These are phyloP conservation scores for Listronotus bonariensis DNA, from an alignment of 1,140 invertebrate genomes.

Conservation along the genomic window DNA sequence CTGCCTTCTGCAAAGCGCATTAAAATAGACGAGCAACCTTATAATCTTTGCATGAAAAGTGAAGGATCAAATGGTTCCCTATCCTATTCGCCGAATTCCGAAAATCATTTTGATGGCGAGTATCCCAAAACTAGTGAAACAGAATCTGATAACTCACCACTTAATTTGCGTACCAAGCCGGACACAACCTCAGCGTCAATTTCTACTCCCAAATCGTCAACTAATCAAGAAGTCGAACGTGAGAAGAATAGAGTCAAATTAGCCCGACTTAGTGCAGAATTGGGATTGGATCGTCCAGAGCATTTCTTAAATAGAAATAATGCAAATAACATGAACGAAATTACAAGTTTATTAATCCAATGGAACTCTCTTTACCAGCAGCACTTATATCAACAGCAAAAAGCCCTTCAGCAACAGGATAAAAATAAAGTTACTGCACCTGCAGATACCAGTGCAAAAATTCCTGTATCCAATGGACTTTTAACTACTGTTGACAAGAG, in stretches of 20 bases:
- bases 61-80: constrained; percentile 6
- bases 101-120: constrained; percentile 35
- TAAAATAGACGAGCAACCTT: constrained; percentile 58
- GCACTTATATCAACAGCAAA: constrained; percentile 28
- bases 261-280: constrained; percentile 48
- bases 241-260: constrained; percentile 51
- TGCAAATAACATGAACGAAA: constrained; percentile 37
- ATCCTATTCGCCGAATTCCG: constrained; percentile 49
- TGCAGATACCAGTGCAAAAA: constrained; percentile 12
- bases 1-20: constrained; percentile 49
- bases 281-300: constrained; percentile 52
- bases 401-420: background rate
- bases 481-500: constrained; percentile 41
- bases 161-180: constrained; percentile 35
- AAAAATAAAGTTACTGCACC: constrained; percentile 19
- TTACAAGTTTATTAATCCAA: constrained; percentile 43
- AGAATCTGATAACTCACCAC: constrained; percentile 19
- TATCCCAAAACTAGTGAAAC: constrained; percentile 17
- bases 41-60: constrained; percentile 53
- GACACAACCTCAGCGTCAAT: constrained; percentile 28
- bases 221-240: constrained; percentile 15
- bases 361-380: constrained; percentile 48
- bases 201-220: constrained; percentile 4
- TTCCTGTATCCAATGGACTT: constrained; percentile 39
- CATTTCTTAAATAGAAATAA: constrained; percentile 42